A percentile compares a stretch with the other conserved stretches of the same genome.
Evolutionary conservation across 2,113 vertebrate genomes (phyloP).

Genomic region (Marmota monax): DNA sequence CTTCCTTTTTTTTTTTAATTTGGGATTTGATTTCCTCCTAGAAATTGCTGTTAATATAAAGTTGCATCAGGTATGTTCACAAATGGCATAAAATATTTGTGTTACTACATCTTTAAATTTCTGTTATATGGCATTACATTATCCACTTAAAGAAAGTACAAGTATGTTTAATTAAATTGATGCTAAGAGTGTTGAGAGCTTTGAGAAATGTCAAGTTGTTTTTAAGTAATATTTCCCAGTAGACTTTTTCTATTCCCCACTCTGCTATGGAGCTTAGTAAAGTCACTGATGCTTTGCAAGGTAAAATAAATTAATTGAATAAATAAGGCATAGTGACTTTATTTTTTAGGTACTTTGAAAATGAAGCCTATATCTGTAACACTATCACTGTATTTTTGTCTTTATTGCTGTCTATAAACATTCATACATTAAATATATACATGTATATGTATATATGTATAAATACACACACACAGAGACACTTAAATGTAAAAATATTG

Average conservation of each 20-base stretch:
- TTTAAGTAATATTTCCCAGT: slow-evolving; percentile 65
- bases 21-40: background rate
- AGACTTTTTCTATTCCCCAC: background rate
- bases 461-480: background rate
- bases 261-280: background rate
- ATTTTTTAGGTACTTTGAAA: background rate
- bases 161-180: slow-evolving; percentile 59
- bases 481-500: background rate
- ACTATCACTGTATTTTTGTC: background rate
- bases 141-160: slow-evolving; percentile 45
- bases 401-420: background rate
- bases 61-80: slow-evolving; percentile 8
- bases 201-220: slow-evolving; percentile 71
- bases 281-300: slow-evolving; percentile 26
- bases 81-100: background rate
- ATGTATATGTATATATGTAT: too few species aligned
- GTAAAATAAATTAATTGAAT: slow-evolving; percentile 15
- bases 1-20: background rate
- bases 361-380: background rate
- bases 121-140: background rate
- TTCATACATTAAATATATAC: background rate
- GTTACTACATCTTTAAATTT: slow-evolving; percentile 60
- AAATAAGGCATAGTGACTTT: background rate
- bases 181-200: slow-evolving; percentile 40
- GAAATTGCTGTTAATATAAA: background rate